Percentiles rank a stretch among this genome's conserved stretches.
These are phyloP conservation scores for Drosophila villosipedis DNA, from an alignment of 2,888 invertebrate species.

Conservation along the genomic window DNA sequence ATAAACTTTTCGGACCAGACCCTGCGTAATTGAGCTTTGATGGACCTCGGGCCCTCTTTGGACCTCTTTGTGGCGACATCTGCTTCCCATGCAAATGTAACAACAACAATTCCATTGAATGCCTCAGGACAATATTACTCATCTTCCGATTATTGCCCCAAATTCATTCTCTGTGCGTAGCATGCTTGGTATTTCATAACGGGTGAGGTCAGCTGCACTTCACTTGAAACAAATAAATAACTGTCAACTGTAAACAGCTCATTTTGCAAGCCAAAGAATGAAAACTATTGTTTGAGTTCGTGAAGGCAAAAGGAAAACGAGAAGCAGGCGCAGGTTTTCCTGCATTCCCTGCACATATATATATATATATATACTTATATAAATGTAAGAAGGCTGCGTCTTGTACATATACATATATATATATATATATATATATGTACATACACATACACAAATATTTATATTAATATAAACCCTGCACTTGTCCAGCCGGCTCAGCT, in stretches of 20 bases:
- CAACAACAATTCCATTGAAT: constrained; percentile 5
- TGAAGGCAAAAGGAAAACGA: background rate
- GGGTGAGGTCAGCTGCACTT: background rate
- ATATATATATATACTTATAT: background rate
- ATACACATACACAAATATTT: background rate
- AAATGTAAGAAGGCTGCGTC: background rate
- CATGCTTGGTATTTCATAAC: background rate
- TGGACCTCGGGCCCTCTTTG: constrained; percentile 21
- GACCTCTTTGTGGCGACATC: constrained; percentile 26
- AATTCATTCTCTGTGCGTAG: background rate
- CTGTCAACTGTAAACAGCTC: background rate
- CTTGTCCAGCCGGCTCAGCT: background rate
- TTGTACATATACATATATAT: background rate
- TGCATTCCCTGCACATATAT: background rate
- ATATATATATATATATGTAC: background rate
- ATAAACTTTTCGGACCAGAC: constrained; percentile 31
- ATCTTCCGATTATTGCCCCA: background rate
- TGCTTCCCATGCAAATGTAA: constrained; percentile 39
- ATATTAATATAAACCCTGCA: background rate
- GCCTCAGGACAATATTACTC: background rate
- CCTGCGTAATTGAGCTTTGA: constrained; percentile 45
- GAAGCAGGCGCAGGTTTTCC: too few species aligned
- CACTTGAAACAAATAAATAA: background rate
- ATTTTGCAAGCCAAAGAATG: background rate
- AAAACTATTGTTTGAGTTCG: background rate